Base-by-base conservation (phyloP, 2,797 vertebrate genomes). In the Graptemys geographica region DNA sequence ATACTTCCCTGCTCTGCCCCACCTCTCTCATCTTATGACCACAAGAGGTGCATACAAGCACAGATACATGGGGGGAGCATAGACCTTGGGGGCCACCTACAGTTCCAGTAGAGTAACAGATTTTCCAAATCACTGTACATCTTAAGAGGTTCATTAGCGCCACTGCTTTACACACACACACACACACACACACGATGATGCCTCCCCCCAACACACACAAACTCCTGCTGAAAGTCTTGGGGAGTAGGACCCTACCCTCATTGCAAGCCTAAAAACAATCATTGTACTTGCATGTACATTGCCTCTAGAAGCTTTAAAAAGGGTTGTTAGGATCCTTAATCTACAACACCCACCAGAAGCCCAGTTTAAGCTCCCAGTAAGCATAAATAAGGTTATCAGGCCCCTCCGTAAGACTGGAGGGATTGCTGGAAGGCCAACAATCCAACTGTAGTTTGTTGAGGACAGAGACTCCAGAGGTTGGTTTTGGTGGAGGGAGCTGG, bases 11-110 rank as follows among this genome's bases (percentile, higher is more conserved):
- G 18, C 33, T 37, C 62, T 69, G n/a, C 65, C n/a, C 62, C 62
- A 69, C 33, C 62, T 44, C 37, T 74, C 27, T 78, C 5, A 28
- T 21, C 23, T 3, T 13, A 3, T 19, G 37, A 79, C 37, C 1
- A 33, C 41, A 53, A 49, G 55, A 27, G 0, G 11, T 0, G 41
- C 59, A 21, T 10, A 8, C 28, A 84, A 18, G 44, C 44, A 78
- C 7, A 2, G 74, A 49, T 3, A 16, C 4, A 2, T 7, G 31
- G 44, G 49, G 55, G 18, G 1, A 37, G 25, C 27, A 47, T 5
- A 3, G 2, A 37, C 25, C 59, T 8, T 1, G 1, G 31, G 51
- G 33, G 51, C 33, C 8, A 18, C 85, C 2, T 0, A 0, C 1
- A 51, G 37, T 11, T 47, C 19, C 81, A 21, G 0, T 0, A 55